These are phyloP conservation scores for Cryptotermes secundus DNA, from an alignment of 1,140 invertebrate species.

Conservation along the genomic window DNA sequence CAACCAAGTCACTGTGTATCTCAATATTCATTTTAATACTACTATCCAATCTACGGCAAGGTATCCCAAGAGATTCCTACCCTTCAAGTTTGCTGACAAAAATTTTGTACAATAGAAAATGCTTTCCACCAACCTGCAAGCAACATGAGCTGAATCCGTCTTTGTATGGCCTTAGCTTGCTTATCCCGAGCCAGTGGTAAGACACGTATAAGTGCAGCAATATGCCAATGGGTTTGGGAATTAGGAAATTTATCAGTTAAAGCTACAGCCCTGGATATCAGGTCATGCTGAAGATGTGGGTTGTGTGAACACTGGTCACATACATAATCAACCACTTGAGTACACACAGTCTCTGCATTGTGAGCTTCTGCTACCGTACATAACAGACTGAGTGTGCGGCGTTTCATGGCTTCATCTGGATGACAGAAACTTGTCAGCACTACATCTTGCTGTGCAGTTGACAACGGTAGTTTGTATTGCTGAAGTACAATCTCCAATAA, in stretches of 20 bases:
- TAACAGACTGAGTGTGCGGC: conserved; percentile 9
- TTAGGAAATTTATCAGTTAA: not conserved
- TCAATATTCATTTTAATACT: no score
- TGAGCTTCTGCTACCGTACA: not conserved
- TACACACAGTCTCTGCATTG: conserved; percentile 8
- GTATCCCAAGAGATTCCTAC: no score
- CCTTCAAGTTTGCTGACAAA: no score
- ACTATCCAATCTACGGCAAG: no score
- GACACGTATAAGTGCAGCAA: conserved; percentile 12
- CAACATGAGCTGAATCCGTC: not conserved
- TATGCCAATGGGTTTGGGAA: conserved; percentile 10
- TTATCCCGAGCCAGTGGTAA: not conserved
- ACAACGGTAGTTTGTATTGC: not conserved
- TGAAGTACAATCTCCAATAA: not conserved
- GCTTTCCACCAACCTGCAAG: conserved; percentile 1
- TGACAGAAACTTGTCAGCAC: not conserved
- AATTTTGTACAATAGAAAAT: not conserved
- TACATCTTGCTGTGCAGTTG: not conserved
- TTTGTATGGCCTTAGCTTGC: not conserved
- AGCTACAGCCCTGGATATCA: not conserved
- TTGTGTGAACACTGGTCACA: not conserved
- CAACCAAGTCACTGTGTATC: no score
- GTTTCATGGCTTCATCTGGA: conserved; percentile 22
- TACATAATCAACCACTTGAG: conserved; percentile 9
- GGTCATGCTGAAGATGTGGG: not conserved